Evolutionary conservation across 2,888 invertebrate genomes (phyloP).

Genomic region (Mesorhabditis sp.): DNA sequence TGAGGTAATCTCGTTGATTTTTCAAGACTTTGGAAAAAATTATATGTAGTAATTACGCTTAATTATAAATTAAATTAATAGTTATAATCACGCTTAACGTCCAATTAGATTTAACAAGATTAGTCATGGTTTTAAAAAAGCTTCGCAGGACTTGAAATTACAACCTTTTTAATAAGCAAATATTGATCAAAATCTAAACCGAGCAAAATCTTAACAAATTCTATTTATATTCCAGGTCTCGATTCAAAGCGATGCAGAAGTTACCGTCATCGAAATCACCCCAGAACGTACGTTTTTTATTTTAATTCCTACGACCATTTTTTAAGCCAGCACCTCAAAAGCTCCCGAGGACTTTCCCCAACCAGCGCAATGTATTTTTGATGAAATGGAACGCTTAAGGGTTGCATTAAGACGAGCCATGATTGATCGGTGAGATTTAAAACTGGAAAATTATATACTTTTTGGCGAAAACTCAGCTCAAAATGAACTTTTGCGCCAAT

Average conservation of each 20-base stretch:
- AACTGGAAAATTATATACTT: neutral
- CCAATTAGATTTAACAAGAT: neutral
- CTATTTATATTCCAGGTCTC: neutral
- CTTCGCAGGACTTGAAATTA: neutral
- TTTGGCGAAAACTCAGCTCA: constrained; percentile 32
- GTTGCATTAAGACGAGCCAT: neutral
- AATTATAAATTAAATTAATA: neutral
- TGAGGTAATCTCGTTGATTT: too few relatives aligned
- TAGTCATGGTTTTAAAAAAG: neutral
- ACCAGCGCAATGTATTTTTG: constrained; percentile 2
- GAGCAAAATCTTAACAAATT: too few relatives aligned
- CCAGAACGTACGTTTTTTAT: neutral
- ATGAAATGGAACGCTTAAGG: constrained; percentile 1
- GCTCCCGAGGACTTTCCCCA: neutral
- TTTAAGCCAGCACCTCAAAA: neutral
- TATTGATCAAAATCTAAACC: too few relatives aligned
- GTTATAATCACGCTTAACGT: constrained; percentile 3
- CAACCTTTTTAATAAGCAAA: too few relatives aligned
- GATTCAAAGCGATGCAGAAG: neutral
- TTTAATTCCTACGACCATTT: neutral
- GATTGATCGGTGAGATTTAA: constrained; percentile 3
- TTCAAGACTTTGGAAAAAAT: too few relatives aligned
- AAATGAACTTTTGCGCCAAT: constrained; percentile 37
- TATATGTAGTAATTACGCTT: too few relatives aligned
- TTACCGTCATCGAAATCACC: neutral